Evolutionary conservation across 2,888 invertebrate species (phyloP).

Genomic region (Labia minor): DNA sequence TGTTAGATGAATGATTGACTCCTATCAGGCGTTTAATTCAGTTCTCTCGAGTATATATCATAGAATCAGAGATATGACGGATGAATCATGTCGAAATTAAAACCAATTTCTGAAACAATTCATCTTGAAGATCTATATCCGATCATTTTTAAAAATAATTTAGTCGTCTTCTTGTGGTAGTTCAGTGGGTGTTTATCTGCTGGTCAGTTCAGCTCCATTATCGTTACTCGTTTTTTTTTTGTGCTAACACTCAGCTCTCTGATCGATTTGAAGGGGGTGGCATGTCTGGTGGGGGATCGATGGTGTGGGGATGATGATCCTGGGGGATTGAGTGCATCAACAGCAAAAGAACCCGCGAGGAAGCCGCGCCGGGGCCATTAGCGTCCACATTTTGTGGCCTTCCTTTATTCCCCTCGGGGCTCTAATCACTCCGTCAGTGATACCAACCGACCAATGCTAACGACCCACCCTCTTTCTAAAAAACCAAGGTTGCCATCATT

Average conservation of each 20-base stretch:
- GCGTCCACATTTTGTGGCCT: not conserved
- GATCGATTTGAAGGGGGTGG: not conserved
- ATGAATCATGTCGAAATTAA: too few species aligned
- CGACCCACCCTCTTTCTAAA: not conserved
- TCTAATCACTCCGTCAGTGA: not conserved
- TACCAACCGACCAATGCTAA: conserved; percentile 7
- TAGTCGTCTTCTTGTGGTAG: too few species aligned
- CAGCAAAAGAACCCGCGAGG: not conserved
- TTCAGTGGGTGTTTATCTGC: too few species aligned
- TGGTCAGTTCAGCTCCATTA: not conserved
- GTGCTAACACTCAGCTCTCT: not conserved
- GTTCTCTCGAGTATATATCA: too few species aligned
- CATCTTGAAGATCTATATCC: too few species aligned
- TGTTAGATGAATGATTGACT: too few species aligned
- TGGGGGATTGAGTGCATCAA: not conserved
- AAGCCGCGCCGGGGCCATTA: not conserved
- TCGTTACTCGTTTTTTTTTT: not conserved
- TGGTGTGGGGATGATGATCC: too few species aligned
- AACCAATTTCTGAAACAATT: too few species aligned
- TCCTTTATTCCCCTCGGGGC: not conserved
- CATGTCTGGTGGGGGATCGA: not conserved
- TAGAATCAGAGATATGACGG: too few species aligned
- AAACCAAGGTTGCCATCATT: not conserved
- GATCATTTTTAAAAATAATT: too few species aligned
- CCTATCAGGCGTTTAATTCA: too few species aligned